Base-by-base conservation (phyloP, 1,140 invertebrate genomes). In the Atta cephalotes region DNA sequence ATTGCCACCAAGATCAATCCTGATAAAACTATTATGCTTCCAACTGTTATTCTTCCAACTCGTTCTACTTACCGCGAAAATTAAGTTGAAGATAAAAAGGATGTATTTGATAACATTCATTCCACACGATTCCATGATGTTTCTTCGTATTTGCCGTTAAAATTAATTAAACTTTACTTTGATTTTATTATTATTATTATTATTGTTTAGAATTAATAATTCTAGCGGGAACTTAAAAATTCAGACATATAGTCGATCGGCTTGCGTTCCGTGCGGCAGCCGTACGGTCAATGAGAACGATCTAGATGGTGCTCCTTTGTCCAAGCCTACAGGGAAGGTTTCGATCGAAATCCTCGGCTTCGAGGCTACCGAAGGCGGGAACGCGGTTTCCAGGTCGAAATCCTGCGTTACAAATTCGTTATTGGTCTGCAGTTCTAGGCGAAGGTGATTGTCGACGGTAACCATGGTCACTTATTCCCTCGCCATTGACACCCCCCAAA, bases 81-180 rank as follows among this genome's bases (percentile, higher is more conserved):
- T 96, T 70, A 98, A 96, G 93, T 98, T 98, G 88, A 98, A 97
- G 80, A 97, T 96, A 89, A 98, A 96, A 31, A 98, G 96, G 95
- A 98, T 96, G 91, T 97, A 98, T 94, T 98, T 98, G 78, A 98
- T 96, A 92, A 97, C 97, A 90, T 95, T 96, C 96, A 97, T 97
- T 90, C 97, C 97, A 65, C 97, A 96, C n/a, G 86, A 78, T 95
- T 97, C 96, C 91, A 97, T 94, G 78, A 86, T 93, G 72, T 90
- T 93, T 45, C 91, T 91, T 93, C 95, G 12, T 25, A 14, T 28
- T 14, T 70, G 1, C 10, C 31, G 28, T 39, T 14, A 35, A 35
- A 35, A 35, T 35, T 35, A 16, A 25, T 66, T 39, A 21, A 66
- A 66, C 3, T 18, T 56, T 68, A 35, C 58, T 25, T 56, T 16